Conservation (phyloP, 1,140 invertebrate species). For the Meloidogyne chitwoodi region DNA sequence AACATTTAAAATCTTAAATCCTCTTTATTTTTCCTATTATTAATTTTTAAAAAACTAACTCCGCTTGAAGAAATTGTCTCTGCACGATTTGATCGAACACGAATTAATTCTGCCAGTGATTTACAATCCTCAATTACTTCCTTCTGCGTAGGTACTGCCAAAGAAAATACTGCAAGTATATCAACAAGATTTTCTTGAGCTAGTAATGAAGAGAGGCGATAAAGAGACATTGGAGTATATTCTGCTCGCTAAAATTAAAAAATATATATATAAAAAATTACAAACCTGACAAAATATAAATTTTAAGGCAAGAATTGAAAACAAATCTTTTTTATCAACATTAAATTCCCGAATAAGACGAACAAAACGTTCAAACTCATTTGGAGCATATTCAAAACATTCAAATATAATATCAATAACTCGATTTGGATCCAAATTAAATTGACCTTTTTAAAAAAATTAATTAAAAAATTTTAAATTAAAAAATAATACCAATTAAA, state of each 20-base stretch:
- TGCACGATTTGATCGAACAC: constrained; percentile 79
- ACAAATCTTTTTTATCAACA: constrained; percentile 76
- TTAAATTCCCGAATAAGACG: constrained; percentile 78
- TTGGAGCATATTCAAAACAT: constrained; percentile 82
- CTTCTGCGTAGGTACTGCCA: constrained; percentile 80
- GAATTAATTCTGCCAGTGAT: constrained; percentile 75
- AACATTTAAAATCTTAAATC: background rate
- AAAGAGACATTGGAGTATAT: constrained; percentile 75
- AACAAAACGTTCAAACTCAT: constrained; percentile 70
- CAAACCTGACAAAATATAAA: constrained; percentile 72
- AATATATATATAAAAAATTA: constrained; percentile 10
- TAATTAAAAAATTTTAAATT: constrained; percentile 18
- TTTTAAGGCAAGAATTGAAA: constrained; percentile 90
- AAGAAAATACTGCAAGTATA: constrained; percentile 81
- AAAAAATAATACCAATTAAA: constrained; percentile 73
- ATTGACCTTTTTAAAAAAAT: constrained; percentile 73
- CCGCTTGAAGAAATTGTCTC: constrained; percentile 70
- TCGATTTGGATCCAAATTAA: constrained; percentile 96
- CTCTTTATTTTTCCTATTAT: background rate
- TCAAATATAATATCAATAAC: constrained; percentile 93
- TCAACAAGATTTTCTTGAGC: constrained; percentile 79
- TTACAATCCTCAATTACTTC: constrained; percentile 77
- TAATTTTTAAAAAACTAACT: background rate
- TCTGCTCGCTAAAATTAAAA: constrained; percentile 62
- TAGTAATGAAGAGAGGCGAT: constrained; percentile 80